phyloP scores from a whole-genome alignment of 2,888 invertebrate genomes.

The Clanis bilineata region DNA sequence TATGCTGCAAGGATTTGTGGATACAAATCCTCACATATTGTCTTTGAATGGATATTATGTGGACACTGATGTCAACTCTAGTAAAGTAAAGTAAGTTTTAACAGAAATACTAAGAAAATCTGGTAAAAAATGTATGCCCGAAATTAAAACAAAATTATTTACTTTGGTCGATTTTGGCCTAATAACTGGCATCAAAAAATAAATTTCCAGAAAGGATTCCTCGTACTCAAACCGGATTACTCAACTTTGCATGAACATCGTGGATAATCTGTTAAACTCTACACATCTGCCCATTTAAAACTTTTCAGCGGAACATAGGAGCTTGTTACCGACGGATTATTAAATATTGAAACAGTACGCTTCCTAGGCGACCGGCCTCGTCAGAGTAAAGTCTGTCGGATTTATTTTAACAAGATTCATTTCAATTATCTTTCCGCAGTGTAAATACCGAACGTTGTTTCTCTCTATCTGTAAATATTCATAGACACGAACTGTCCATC shows the following conservation, averaged over 20 bases:
- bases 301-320: conserved; percentile 64
- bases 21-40: too few species aligned
- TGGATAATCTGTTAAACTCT: conserved; percentile 18
- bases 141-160: too few species aligned
- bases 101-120: too few species aligned
- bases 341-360: conserved; percentile 79
- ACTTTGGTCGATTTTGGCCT: too few species aligned
- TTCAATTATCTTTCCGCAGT: conserved; percentile 40
- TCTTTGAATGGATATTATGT: neutral
- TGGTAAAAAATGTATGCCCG: too few species aligned
- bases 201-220: neutral
- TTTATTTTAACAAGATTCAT: conserved; percentile 53
- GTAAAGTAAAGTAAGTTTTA: too few species aligned
- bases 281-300: conserved; percentile 69
- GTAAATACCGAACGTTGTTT: conserved; percentile 25
- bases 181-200: neutral
- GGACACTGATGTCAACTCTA: too few species aligned
- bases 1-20: neutral
- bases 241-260: conserved; percentile 24
- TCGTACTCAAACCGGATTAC: neutral
- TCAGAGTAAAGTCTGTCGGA: conserved; percentile 62
- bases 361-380: conserved; percentile 65
- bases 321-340: conserved; percentile 80
- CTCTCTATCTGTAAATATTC: conserved; percentile 48
- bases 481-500: conserved; percentile 65